Conservation (phyloP, 2,888 invertebrate species). For the Agrilus cyanescens region DNA sequence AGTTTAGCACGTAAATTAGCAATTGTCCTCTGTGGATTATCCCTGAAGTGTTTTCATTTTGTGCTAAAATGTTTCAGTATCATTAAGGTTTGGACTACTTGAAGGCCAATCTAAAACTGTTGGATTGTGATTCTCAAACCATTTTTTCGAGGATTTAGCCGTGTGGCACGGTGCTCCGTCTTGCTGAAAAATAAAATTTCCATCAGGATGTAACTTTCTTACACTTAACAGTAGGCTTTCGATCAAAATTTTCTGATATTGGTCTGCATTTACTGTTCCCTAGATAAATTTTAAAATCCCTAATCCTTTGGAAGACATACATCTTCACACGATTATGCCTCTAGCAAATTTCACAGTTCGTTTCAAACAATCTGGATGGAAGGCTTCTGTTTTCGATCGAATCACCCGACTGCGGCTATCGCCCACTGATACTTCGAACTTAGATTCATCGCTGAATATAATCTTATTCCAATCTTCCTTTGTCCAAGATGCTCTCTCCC, state of each 20-base stretch:
- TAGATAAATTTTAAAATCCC: constrained; percentile 2
- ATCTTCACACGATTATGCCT: constrained; percentile 6
- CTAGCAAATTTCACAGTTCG: constrained; percentile 3
- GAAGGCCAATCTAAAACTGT: constrained; percentile 1
- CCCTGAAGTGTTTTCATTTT: constrained; percentile 6
- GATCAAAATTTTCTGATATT: constrained; percentile 1
- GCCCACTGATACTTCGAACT: constrained; percentile 4
- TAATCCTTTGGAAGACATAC: constrained; percentile 4
- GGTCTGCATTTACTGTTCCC: neutral
- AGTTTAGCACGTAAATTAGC: too few species aligned
- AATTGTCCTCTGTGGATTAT: too few species aligned
- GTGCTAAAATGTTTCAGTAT: constrained; percentile 4
- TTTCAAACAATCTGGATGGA: constrained; percentile 4
- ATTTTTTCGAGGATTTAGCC: constrained; percentile 4
- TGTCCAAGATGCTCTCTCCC: neutral
- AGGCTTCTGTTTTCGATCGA: constrained; percentile 2
- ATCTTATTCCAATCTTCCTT: constrained; percentile 2
- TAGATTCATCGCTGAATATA: constrained; percentile 7
- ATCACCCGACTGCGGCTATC: constrained; percentile 2
- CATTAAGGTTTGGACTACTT: constrained; percentile 2
- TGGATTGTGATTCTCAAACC: constrained; percentile 2
- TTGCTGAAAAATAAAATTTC: constrained; percentile 2
- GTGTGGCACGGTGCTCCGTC: constrained; percentile 5
- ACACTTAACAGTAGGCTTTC: neutral
- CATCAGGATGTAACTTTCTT: neutral